Percentiles rank a stretch among this genome's conserved stretches.
Evolutionary conservation across 2,888 invertebrate species (phyloP).

Genomic region (Polymixis lichenea): DNA sequence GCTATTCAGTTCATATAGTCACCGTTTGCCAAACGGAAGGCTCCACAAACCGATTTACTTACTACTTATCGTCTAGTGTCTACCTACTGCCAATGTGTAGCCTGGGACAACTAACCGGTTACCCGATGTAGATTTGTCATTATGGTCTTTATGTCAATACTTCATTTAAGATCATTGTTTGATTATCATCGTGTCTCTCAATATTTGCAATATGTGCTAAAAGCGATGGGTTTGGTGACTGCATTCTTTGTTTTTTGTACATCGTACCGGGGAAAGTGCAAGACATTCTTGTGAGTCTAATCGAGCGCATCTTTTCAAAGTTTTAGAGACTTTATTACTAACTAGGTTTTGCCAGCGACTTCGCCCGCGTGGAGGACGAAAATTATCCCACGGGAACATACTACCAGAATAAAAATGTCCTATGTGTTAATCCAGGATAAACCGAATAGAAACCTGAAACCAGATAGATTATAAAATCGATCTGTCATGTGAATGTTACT

Average conservation of each 20-base stretch:
- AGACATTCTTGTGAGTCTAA: not conserved
- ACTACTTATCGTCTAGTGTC: not conserved
- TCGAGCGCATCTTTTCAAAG: not conserved
- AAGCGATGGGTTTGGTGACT: not conserved
- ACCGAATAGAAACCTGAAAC: too few relatives aligned
- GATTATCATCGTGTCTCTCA: conserved; percentile 22
- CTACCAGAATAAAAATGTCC: too few relatives aligned
- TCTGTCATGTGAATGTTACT: conserved; percentile 42
- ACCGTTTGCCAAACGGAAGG: not conserved
- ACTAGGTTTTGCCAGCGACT: not conserved
- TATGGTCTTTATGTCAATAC: conserved; percentile 17
- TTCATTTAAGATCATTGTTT: conserved; percentile 14
- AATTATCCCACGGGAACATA: too few relatives aligned
- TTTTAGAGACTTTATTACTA: not conserved
- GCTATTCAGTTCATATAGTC: not conserved
- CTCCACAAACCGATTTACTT: conserved; percentile 15
- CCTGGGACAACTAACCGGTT: conserved; percentile 27
- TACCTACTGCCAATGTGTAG: conserved; percentile 8
- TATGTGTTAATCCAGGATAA: too few relatives aligned
- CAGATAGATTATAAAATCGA: too few relatives aligned
- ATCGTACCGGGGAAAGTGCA: conserved; percentile 8
- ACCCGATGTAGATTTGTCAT: conserved; percentile 6
- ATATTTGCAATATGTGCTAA: conserved; percentile 44
- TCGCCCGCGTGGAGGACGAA: too few relatives aligned
- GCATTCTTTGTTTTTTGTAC: not conserved